These are phyloP conservation scores for Drosophila ogumai DNA, from an alignment of 1,140 invertebrate genomes.

Conservation along the genomic window DNA sequence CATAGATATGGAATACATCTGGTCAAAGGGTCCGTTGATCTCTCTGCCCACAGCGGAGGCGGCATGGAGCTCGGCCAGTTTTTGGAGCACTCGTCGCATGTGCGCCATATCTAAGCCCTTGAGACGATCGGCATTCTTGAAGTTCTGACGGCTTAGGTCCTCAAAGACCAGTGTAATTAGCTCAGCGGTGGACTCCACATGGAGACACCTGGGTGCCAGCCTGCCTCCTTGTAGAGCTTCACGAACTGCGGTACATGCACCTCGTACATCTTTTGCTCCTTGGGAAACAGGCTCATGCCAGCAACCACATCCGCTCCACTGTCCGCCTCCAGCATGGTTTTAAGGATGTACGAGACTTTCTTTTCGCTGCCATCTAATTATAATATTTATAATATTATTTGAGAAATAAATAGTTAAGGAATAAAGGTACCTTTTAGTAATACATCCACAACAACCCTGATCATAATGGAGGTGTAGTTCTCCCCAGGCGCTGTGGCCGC, in stretches of 20 bases:
- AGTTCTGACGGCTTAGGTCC: conserved; percentile 86
- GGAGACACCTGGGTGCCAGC: conserved; percentile 65
- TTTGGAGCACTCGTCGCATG: conserved; percentile 85
- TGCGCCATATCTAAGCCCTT: conserved; percentile 86
- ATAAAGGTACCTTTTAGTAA: conserved; percentile 54
- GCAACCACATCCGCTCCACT: conserved; percentile 51
- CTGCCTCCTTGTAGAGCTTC: conserved; percentile 77
- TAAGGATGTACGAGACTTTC: conserved; percentile 68
- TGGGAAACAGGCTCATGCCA: conserved; percentile 69
- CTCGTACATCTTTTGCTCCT: conserved; percentile 73
- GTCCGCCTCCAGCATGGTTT: conserved; percentile 57
- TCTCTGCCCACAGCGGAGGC: conserved; percentile 79
- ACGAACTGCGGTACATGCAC: conserved; percentile 62
- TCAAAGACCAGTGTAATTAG: conserved; percentile 85
- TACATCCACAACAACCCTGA: conserved; percentile 61
- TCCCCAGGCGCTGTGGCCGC: conserved; percentile 75
- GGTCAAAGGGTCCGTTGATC: conserved; percentile 57
- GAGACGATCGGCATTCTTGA: conserved; percentile 86
- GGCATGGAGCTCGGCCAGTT: conserved; percentile 87
- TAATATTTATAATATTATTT: neutral
- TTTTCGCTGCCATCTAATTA: conserved; percentile 58
- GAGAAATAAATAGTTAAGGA: neutral
- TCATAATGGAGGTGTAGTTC: conserved; percentile 77
- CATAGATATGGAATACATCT: conserved; percentile 36
- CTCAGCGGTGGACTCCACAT: conserved; percentile 55